Conservation (phyloP, 1,140 invertebrate genomes). For the Drosophila ogumai region DNA sequence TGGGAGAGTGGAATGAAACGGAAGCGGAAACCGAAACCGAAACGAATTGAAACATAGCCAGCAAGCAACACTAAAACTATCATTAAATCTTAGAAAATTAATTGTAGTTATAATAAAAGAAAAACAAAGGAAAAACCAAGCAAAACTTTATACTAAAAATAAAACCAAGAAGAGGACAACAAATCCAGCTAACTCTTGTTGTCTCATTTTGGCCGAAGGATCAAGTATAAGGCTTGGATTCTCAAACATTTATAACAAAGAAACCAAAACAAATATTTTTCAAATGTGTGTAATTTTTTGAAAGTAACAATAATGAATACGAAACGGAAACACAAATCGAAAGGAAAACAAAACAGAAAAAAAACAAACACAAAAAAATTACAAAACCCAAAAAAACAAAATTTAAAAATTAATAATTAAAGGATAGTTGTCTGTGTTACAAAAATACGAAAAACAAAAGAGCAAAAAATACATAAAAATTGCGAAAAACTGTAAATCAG, state of each 20-base stretch:
- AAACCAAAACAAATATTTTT: slow-evolving; percentile 68
- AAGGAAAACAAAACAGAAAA: slow-evolving; percentile 7
- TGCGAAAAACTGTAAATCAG: slow-evolving; percentile 61
- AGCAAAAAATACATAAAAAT: slow-evolving; percentile 62
- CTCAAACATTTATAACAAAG: slow-evolving; percentile 29
- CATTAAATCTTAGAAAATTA: slow-evolving; percentile 74
- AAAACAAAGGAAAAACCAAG: neutral
- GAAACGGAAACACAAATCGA: slow-evolving; percentile 35
- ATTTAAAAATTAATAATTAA: slow-evolving; percentile 75
- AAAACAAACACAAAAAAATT: neutral
- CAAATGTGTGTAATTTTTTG: slow-evolving; percentile 84
- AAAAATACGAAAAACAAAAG: slow-evolving; percentile 57
- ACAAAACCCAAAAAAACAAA: slow-evolving; percentile 28
- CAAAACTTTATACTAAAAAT: slow-evolving; percentile 63
- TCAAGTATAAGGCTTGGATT: slow-evolving; percentile 10
- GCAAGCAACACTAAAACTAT: slow-evolving; percentile 73
- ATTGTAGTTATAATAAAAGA: slow-evolving; percentile 66
- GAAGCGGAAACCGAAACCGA: slow-evolving; percentile 27
- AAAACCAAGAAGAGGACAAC: slow-evolving; percentile 34
- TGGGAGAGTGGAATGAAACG: slow-evolving; percentile 1
- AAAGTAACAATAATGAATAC: slow-evolving; percentile 76
- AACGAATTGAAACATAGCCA: slow-evolving; percentile 45
- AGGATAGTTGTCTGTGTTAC: slow-evolving; percentile 82
- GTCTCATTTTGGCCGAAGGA: slow-evolving; percentile 47
- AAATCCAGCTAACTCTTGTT: slow-evolving; percentile 45